Percentiles rank a stretch among this genome's conserved stretches.
phyloP scores from a whole-genome alignment of 2,888 invertebrate species.

The Torymus texanus region DNA sequence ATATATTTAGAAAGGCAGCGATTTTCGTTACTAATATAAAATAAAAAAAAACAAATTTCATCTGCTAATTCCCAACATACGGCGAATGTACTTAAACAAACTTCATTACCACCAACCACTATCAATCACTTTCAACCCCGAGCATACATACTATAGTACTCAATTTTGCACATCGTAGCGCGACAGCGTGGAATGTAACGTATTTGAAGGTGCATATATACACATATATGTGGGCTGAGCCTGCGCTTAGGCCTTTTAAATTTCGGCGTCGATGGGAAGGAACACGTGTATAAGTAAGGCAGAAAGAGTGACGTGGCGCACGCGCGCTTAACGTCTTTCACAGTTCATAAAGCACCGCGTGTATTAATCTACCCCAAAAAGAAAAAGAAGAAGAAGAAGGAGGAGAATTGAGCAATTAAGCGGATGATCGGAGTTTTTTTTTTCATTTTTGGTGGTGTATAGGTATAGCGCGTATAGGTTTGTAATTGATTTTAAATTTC shows the following conservation, averaged over 20 bases:
- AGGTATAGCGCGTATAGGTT: too few relatives aligned
- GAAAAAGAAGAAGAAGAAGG: slow-evolving; percentile 4
- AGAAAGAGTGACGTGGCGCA: slow-evolving; percentile 27
- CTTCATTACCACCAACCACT: too few relatives aligned
- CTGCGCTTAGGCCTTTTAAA: slow-evolving; percentile 19
- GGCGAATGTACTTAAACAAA: too few relatives aligned
- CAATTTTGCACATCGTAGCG: too few relatives aligned
- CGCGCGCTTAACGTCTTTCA: slow-evolving; percentile 37
- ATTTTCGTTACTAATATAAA: too few relatives aligned
- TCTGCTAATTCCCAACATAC: too few relatives aligned
- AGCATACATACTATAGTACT: too few relatives aligned
- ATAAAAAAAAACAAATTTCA: too few relatives aligned
- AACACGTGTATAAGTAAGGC: not conserved
- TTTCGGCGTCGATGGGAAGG: slow-evolving; percentile 6
- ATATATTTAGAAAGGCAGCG: too few relatives aligned
- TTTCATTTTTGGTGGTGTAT: not conserved
- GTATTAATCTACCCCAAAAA: slow-evolving; percentile 39
- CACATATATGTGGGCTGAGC: slow-evolving; percentile 21
- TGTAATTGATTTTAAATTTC: too few relatives aligned
- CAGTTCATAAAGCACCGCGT: slow-evolving; percentile 36
- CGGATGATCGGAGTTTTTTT: slow-evolving; percentile 7
- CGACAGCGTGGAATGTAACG: too few relatives aligned
- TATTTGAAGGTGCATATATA: slow-evolving; percentile 29
- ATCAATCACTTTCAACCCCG: too few relatives aligned
- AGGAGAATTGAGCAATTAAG: slow-evolving; percentile 37